phyloP scores from a whole-genome alignment of 2,113 vertebrate species.

The Hemiscyllium ocellatum region DNA sequence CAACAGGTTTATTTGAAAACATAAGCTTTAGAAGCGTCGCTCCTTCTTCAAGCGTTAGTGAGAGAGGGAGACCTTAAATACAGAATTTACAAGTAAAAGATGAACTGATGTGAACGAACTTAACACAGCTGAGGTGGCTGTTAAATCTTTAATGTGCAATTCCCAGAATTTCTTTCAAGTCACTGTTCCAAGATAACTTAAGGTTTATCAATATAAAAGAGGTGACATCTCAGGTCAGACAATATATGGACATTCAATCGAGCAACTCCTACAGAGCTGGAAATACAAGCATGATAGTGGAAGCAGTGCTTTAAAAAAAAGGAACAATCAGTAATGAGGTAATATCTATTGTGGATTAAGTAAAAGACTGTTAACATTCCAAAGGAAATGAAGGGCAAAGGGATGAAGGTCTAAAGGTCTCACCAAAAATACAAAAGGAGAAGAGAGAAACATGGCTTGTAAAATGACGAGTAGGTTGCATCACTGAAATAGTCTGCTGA shows the following conservation, averaged over 20 bases:
- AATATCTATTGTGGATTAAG: neutral
- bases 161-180: no score
- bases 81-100: no score
- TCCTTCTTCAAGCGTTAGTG: no score
- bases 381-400: neutral
- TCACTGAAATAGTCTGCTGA: neutral
- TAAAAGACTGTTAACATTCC: neutral
- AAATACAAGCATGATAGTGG: neutral
- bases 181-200: no score
- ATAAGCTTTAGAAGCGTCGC: no score
- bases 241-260: neutral
- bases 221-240: no score
- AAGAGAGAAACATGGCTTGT: neutral
- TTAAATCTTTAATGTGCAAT: no score
- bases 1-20: no score
- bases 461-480: neutral
- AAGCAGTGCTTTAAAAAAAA: neutral
- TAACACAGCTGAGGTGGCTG: no score
- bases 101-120: no score
- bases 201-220: no score
- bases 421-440: neutral
- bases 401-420: neutral
- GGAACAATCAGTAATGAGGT: neutral
- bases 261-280: neutral
- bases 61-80: no score